Conservation (phyloP, 2,888 invertebrate genomes). For the Prosapia bicincta region DNA sequence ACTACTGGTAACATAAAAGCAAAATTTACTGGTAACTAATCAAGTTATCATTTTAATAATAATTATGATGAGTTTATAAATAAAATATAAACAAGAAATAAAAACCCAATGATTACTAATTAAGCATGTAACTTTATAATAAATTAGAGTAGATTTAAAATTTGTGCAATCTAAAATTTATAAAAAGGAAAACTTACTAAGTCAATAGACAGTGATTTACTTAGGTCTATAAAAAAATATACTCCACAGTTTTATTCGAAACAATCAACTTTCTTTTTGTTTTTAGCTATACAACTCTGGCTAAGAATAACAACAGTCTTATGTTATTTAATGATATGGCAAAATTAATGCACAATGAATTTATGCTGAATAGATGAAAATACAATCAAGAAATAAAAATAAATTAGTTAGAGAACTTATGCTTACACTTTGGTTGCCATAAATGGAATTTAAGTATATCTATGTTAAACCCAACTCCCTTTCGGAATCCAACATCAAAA, state of each 20-base stretch:
- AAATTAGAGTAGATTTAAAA: not conserved
- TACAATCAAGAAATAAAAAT: not conserved
- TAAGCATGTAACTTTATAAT: not conserved
- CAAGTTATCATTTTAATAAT: not conserved
- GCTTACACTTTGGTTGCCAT: not conserved
- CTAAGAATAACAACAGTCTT: not conserved
- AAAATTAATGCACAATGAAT: not conserved
- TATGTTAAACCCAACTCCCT: not conserved
- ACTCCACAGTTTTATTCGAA: not conserved
- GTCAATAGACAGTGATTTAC: not conserved
- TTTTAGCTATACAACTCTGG: not conserved
- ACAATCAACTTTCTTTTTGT: not conserved
- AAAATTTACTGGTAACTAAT: not conserved
- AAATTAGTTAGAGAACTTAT: not conserved
- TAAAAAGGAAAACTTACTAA: not conserved
- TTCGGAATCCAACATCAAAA: not conserved
- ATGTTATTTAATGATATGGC: not conserved
- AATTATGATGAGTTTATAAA: not conserved
- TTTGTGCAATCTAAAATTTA: too few relatives aligned
- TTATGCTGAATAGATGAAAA: not conserved
- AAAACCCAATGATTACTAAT: not conserved
- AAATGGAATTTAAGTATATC: not conserved
- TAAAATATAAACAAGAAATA: not conserved
- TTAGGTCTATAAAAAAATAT: slow-evolving; percentile 1
- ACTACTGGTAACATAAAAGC: not conserved